Conservation (phyloP, 2,797 vertebrate species). For the Sylvilagus floridanus region DNA sequence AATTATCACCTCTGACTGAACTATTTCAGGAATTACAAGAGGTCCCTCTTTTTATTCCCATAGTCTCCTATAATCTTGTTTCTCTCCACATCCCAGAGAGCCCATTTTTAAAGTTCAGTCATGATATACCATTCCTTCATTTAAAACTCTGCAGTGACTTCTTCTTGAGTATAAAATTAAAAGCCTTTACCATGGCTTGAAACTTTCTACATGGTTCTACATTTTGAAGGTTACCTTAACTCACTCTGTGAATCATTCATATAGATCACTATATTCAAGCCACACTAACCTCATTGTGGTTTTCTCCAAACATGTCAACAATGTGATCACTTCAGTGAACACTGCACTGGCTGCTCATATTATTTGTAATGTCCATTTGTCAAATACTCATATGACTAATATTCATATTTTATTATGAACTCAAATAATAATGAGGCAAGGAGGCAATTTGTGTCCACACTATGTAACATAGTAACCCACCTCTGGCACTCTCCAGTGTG, state of each 20-base stretch:
- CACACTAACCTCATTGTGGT: background rate
- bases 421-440: conserved; percentile 1
- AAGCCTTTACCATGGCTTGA: background rate
- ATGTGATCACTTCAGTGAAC: background rate
- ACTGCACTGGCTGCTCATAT: background rate
- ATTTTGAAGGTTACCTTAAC: background rate
- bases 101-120: conserved; percentile 32
- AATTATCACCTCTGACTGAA: background rate
- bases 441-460: background rate
- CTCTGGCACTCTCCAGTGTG: background rate
- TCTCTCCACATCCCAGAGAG: background rate
- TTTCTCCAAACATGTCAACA: background rate
- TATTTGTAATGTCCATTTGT: background rate
- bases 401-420: background rate
- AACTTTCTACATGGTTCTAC: background rate
- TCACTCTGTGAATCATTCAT: background rate
- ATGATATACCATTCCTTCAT: background rate
- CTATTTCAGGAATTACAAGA: background rate
- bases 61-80: background rate
- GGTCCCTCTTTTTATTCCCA: background rate
- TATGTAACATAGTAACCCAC: background rate
- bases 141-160: conserved; percentile 41
- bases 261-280: background rate
- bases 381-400: background rate
- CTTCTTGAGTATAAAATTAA: conserved; percentile 28